Base-by-base conservation (phyloP, 2,797 vertebrate species). In the Urophycis tenuis region DNA sequence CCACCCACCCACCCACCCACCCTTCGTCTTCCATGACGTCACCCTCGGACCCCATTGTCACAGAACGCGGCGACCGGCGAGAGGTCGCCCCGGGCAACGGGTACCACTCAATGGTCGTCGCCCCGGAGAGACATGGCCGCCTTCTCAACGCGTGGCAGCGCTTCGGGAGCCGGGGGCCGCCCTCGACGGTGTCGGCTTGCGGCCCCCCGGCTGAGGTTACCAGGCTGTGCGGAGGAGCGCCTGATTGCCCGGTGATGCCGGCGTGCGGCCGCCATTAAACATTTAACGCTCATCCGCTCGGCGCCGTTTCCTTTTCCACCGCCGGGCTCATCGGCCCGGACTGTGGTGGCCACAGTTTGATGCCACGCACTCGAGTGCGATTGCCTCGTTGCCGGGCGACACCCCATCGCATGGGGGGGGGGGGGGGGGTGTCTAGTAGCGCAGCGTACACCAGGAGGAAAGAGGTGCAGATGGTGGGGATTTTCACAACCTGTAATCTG, bases 171-270 rank as follows among this genome's bases (percentile, higher is more conserved):
- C n/a, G n/a, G n/a, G n/a, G 25, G 4, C 53, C 9, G 25, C 2
- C n/a, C 60, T 67, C n/a, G 9, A 29, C 70, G 83, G 81, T 88
- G 81, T 92, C 87, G 78, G 84, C 85, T 90, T 90, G 87, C n/a
- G n/a, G n/a, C 87, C 77, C 86, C 45, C 53, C 15, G 87, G 90
- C 88, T 89, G 85, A 90, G 88, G 86, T 91, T 78, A 89, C 88
- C 82, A 78, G 6, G 0, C 77, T 80, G 76, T 34, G 86, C 75
- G 80, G 74, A 79, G 83, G 82, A 83, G 80, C 71, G 80, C 72
- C 76, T 49, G 70, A 39, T 79, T 17, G 75, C 74, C 79, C 85
- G 85, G 25, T 76, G 83, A 81, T 80, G 76, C 80, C 77, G 74
- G 53, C 78, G 87, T 79, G 80, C 10, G 72, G 82, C 67, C 45